phyloP scores from a whole-genome alignment of 1,140 invertebrate species.

The Liolophura sinensis region DNA sequence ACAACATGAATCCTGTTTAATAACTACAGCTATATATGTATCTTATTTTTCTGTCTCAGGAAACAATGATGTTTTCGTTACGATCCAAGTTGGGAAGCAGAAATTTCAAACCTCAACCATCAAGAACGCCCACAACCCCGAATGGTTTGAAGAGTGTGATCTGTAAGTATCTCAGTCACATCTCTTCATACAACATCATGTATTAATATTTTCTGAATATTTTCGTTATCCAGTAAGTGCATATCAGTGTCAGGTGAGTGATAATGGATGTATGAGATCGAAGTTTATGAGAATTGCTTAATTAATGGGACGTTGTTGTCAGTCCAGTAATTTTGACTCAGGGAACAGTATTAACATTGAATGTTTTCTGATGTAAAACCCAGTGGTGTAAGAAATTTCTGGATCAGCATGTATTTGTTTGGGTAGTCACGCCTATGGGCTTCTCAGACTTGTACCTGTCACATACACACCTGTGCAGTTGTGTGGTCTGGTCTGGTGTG shows the following conservation, averaged over 20 bases:
- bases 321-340: too few relatives aligned
- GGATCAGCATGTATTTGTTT: too few relatives aligned
- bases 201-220: conserved; percentile 1
- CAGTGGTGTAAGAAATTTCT: too few relatives aligned
- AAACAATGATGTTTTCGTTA: conserved; percentile 84
- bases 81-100: conserved; percentile 90
- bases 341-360: too few relatives aligned
- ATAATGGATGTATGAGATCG: too few relatives aligned
- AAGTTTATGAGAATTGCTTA: too few relatives aligned
- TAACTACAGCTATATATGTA: not conserved
- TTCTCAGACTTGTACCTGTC: too few relatives aligned
- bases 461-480: not conserved
- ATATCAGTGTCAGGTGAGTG: too few relatives aligned
- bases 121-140: conserved; percentile 79
- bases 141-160: conserved; percentile 96
- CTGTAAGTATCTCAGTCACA: conserved; percentile 66
- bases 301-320: too few relatives aligned
- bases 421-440: too few relatives aligned
- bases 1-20: too few relatives aligned
- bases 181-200: conserved; percentile 3
- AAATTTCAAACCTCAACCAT: conserved; percentile 96
- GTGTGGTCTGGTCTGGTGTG: not conserved
- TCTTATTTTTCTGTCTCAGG: conserved; percentile 21
- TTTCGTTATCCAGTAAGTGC: conserved; percentile 1
- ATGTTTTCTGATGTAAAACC: too few relatives aligned